A percentile compares a stretch with the other conserved stretches of the same genome.
Evolutionary conservation across 1,140 invertebrate genomes (phyloP).

Genomic region (Drosophila parvula): DNA sequence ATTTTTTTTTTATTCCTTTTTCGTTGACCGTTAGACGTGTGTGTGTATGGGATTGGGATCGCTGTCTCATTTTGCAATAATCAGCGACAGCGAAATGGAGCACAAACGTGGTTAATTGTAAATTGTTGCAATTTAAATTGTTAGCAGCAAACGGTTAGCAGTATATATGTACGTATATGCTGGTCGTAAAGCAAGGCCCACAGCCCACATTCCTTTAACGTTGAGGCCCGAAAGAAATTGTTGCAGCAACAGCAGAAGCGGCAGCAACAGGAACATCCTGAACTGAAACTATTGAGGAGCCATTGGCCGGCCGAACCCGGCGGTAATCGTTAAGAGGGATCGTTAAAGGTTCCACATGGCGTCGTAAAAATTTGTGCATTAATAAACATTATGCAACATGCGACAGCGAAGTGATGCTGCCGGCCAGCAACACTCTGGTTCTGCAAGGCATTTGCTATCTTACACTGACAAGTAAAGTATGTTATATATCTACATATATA

Average conservation of each 20-base stretch:
- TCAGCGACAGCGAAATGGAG: constrained; percentile 76
- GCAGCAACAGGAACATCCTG: constrained; percentile 6
- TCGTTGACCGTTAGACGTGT: constrained; percentile 62
- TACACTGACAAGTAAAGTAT: constrained; percentile 17
- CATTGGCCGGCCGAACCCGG: constrained; percentile 30
- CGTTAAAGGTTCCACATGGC: constrained; percentile 63
- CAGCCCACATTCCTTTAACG: constrained; percentile 41
- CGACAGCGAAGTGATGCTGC: constrained; percentile 64
- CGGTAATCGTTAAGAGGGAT: constrained; percentile 66
- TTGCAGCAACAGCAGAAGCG: constrained; percentile 17
- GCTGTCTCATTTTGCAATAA: constrained; percentile 66
- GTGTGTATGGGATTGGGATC: constrained; percentile 42
- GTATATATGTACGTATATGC: constrained; percentile 1
- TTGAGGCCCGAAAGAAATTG: constrained; percentile 63
- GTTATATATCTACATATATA: too few species aligned
- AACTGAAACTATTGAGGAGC: constrained; percentile 49
- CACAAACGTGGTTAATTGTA: constrained; percentile 82
- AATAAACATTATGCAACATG: constrained; percentile 78
- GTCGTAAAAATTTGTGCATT: constrained; percentile 77
- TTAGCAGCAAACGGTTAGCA: constrained; percentile 65
- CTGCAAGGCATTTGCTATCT: constrained; percentile 3
- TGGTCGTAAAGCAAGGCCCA: constrained; percentile 39
- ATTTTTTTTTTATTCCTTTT: constrained; percentile 25
- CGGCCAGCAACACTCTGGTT: constrained; percentile 23
- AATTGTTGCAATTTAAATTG: constrained; percentile 82